A percentile compares a stretch with the other conserved stretches of the same genome.
Evolutionary conservation across 2,797 vertebrate genomes (phyloP).

Genomic region (Bovichtus diacanthus): DNA sequence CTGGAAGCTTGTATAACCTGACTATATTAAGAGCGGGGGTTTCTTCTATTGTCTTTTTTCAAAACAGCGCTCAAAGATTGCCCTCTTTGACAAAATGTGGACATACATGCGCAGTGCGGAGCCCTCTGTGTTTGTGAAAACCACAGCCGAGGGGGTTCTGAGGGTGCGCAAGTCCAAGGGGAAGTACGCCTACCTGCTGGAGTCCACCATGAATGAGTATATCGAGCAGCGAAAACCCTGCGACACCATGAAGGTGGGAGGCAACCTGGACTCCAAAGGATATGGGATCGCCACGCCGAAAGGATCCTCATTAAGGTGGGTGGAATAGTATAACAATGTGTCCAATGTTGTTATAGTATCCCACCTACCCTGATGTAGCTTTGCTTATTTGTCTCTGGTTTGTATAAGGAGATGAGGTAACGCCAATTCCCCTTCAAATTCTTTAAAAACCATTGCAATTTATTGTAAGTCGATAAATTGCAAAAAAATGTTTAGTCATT

Average conservation of each 20-base stretch:
- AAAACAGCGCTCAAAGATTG: slow-evolving; percentile 97
- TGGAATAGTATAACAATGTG: slow-evolving; percentile 99
- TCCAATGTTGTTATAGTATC: slow-evolving; percentile 99
- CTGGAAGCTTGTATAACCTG: background rate
- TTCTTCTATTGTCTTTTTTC: background rate
- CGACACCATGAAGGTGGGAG: slow-evolving; percentile 99
- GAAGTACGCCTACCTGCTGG: slow-evolving; percentile 98
- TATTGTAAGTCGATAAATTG: slow-evolving; percentile 88
- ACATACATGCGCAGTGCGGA: slow-evolving; percentile 99
- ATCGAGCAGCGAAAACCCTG: slow-evolving; percentile 99
- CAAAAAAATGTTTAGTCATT: slow-evolving; percentile 68
- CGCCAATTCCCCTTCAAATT: slow-evolving; percentile 64
- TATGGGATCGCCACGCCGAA: slow-evolving; percentile 99
- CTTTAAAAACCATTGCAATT: slow-evolving; percentile 78
- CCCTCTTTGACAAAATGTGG: slow-evolving; percentile 99
- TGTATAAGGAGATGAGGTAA: slow-evolving; percentile 97
- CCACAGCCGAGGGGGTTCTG: slow-evolving; percentile 97
- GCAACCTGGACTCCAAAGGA: slow-evolving; percentile 99
- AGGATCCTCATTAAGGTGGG: slow-evolving; percentile 99
- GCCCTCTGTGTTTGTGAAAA: slow-evolving; percentile 99
- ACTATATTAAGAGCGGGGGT: background rate
- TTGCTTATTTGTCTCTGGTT: slow-evolving; percentile 97
- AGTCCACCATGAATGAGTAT: slow-evolving; percentile 99
- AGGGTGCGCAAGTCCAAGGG: slow-evolving; percentile 99
- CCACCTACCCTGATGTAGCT: slow-evolving; percentile 99